Base-by-base conservation (phyloP, 2,888 invertebrate species). In the Oxycera nigricornis region DNA sequence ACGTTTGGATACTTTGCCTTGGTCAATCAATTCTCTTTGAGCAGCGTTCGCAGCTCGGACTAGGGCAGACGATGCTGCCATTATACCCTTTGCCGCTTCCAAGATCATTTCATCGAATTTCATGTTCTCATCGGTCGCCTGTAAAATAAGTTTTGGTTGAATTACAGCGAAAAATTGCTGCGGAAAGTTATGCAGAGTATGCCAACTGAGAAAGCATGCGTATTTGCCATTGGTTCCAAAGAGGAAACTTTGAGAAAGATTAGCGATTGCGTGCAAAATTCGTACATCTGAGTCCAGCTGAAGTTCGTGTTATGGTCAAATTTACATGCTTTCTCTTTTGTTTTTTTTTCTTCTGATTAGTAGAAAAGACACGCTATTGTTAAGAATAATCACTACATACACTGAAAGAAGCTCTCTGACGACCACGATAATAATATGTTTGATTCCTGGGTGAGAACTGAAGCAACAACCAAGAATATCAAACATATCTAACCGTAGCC, bases 391-490 rank as follows among this genome's bases (percentile, higher is more conserved):
- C 35, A 35, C 6, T 7, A 35, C 11, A 11, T 35, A 7, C 35
- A 11, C 35, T 7, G 31, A 20, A 31, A 79, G 80, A 76, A 83
- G 83, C 80, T 78, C 80, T 79, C 80, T 78, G 81, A 82, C 79
- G 79, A 82, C 88, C 90, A 90, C 94, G 89, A 88, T 94, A 92
- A 92, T 93, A 94, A 98, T 97, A 98, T 97, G 98, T 97, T 95
- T 96, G 96, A 96, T 94, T 96, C 95, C 94, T 92, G 97, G 97
- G 96, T 95, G 96, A 92, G 83, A 82, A 89, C 88, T 82, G 87
- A 87, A 82, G 85, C 88, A 89, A 95, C 96, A 97, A 98, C 98
- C 98, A 98, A 98, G 98, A 98, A 98, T 98, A 98, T 97, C 98
- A 98, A 98, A 98, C 98, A 98, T 98, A 98, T 98, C 98, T 97